Evolutionary conservation across 2,797 vertebrate genomes (phyloP).

Genomic region (Enoplosus armatus): DNA sequence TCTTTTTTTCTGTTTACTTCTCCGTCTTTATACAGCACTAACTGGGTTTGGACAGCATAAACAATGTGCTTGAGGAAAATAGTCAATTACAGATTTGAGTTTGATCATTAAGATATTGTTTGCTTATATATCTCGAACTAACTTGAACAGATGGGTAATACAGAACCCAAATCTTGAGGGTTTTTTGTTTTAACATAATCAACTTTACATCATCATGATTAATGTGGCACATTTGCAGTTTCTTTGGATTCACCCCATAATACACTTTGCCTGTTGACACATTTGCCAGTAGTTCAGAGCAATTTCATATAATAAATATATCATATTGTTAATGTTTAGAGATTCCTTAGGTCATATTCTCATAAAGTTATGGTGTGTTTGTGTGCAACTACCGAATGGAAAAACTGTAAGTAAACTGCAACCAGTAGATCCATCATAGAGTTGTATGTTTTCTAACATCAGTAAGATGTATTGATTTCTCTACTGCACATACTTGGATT

Average conservation of each 20-base stretch:
- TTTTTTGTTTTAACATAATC: slow-evolving; percentile 1
- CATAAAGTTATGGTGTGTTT: slow-evolving; percentile 54
- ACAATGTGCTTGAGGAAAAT: slow-evolving; percentile 2
- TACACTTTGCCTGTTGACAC: slow-evolving; percentile 19
- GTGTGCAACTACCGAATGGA: slow-evolving; percentile 52
- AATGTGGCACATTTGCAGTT: slow-evolving; percentile 11
- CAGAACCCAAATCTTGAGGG: slow-evolving; percentile 1
- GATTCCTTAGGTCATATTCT: slow-evolving; percentile 49
- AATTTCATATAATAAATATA: slow-evolving; percentile 37
- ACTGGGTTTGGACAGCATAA: neutral
- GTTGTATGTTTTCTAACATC: slow-evolving; percentile 75
- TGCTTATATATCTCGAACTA: slow-evolving; percentile 1
- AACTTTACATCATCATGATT: slow-evolving; percentile 21
- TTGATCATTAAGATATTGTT: slow-evolving; percentile 2
- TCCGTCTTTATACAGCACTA: neutral
- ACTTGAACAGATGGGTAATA: slow-evolving; percentile 31
- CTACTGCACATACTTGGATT: slow-evolving; percentile 59
- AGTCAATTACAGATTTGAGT: neutral
- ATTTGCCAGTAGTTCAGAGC: slow-evolving; percentile 34
- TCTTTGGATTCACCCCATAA: slow-evolving; percentile 19
- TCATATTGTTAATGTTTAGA: slow-evolving; percentile 51
- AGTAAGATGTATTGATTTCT: slow-evolving; percentile 74
- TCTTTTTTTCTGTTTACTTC: neutral
- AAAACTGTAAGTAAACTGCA: slow-evolving; percentile 59
- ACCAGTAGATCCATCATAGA: slow-evolving; percentile 58